Evolutionary conservation across 2,113 vertebrate genomes (phyloP).

Genomic region (Zeus faber): DNA sequence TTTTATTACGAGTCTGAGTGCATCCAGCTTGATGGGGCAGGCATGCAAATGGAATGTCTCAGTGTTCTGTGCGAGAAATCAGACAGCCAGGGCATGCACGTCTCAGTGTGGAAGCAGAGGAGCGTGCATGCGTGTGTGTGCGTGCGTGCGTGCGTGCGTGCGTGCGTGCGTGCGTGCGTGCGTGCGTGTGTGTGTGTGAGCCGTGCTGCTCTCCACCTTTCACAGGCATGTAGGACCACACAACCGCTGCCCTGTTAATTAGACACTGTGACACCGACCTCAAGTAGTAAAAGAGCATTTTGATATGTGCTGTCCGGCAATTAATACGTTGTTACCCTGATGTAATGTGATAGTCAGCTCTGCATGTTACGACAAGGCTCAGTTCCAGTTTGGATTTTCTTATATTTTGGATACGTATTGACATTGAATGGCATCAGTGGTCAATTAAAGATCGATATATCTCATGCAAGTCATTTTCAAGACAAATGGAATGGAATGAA

Average conservation of each 20-base stretch:
- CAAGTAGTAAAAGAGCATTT: slow-evolving; percentile 71
- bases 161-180: slow-evolving; percentile 21
- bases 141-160: slow-evolving; percentile 34
- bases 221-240: slow-evolving; percentile 65
- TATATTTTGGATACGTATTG: slow-evolving; percentile 45
- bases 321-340: slow-evolving; percentile 69
- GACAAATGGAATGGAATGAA: not conserved
- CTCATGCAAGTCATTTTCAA: not conserved
- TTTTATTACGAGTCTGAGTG: slow-evolving; percentile 83
- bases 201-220: slow-evolving; percentile 58
- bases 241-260: slow-evolving; percentile 67
- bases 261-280: slow-evolving; percentile 72
- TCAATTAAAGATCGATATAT: slow-evolving; percentile 13
- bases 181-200: slow-evolving; percentile 30
- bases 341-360: slow-evolving; percentile 65
- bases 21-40: slow-evolving; percentile 76
- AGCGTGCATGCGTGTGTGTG: slow-evolving; percentile 22
- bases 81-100: slow-evolving; percentile 65
- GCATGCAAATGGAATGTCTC: slow-evolving; percentile 82
- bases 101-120: slow-evolving; percentile 52
- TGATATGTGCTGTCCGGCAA: slow-evolving; percentile 66
- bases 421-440: slow-evolving; percentile 21
- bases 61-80: slow-evolving; percentile 67
- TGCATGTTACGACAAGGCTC: slow-evolving; percentile 23
- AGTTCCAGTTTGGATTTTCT: slow-evolving; percentile 24